Percentiles rank a stretch among this genome's conserved stretches.
phyloP scores from a whole-genome alignment of 1,140 invertebrate species.

The Battus philenor region DNA sequence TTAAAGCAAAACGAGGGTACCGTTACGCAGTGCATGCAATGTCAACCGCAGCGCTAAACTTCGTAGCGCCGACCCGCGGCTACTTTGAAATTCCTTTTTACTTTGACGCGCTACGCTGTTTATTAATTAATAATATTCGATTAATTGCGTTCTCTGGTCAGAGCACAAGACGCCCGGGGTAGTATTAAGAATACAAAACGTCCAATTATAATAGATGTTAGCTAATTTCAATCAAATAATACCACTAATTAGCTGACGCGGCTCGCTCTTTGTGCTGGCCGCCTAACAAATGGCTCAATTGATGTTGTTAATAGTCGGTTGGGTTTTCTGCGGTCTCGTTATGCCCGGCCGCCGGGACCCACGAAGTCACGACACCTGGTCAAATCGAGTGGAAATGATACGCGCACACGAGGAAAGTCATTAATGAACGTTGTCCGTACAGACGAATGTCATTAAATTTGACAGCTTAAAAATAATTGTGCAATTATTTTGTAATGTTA shows the following conservation, averaged over 20 bases:
- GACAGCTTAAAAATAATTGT: too few species aligned
- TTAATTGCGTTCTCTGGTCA: constrained; percentile 54
- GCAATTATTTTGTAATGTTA: too few species aligned
- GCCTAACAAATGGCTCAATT: constrained; percentile 63
- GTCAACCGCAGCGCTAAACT: constrained; percentile 41
- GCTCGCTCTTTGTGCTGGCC: constrained; percentile 45
- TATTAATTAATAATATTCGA: constrained; percentile 43
- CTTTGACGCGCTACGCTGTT: constrained; percentile 16
- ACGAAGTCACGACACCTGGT: constrained; percentile 33
- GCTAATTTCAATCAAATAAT: constrained; percentile 68
- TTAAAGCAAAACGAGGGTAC: constrained; percentile 35
- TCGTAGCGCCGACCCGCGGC: constrained; percentile 9
- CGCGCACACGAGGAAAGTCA: too few species aligned
- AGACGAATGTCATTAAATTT: too few species aligned
- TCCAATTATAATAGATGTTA: constrained; percentile 58
- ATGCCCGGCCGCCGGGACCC: constrained; percentile 24
- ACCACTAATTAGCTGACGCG: constrained; percentile 60
- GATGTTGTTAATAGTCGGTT: constrained; percentile 55
- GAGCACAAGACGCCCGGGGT: constrained; percentile 31
- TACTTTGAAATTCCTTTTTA: constrained; percentile 22
- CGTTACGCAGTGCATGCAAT: constrained; percentile 43
- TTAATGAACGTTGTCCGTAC: too few species aligned
- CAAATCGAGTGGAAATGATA: too few species aligned
- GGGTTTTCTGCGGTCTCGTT: constrained; percentile 35
- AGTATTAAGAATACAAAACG: constrained; percentile 45